These are phyloP conservation scores for Mythimna impura DNA, from an alignment of 2,888 invertebrate genomes.

Conservation along the genomic window DNA sequence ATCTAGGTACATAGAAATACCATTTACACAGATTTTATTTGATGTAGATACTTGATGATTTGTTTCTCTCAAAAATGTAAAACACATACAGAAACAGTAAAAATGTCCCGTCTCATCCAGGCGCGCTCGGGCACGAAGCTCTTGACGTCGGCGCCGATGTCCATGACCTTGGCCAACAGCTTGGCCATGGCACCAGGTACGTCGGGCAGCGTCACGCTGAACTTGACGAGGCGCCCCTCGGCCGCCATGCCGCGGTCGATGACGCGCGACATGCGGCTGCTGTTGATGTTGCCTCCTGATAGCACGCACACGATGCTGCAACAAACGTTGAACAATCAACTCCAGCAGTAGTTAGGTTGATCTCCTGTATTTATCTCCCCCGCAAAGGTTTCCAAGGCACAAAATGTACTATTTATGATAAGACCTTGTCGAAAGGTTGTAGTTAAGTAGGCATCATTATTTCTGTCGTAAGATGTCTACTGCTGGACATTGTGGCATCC, in stretches of 20 bases:
- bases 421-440: no score
- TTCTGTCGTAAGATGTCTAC: no score
- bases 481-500: no score
- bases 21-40: neutral
- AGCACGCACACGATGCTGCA: slow-evolving; percentile 94
- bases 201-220: slow-evolving; percentile 91
- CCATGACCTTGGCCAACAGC: slow-evolving; percentile 92
- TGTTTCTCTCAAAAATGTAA: neutral
- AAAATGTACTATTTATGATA: no score
- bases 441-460: no score
- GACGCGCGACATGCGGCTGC: slow-evolving; percentile 94
- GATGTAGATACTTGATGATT: no score
- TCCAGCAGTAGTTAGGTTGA: no score
- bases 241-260: slow-evolving; percentile 96
- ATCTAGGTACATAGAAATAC: neutral
- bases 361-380: no score
- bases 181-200: slow-evolving; percentile 96
- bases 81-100: slow-evolving; percentile 76
- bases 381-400: no score
- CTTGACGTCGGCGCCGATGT: slow-evolving; percentile 95
- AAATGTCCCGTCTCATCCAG: slow-evolving; percentile 96
- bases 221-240: slow-evolving; percentile 92
- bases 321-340: slow-evolving; percentile 24
- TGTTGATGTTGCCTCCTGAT: slow-evolving; percentile 96
- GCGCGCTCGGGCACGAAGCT: slow-evolving; percentile 97